Evolutionary conservation across 2,888 invertebrate species (phyloP), one percentile per base, ranked within the genome.

Genomic region (Caenorhabditis uteleia): DNA sequence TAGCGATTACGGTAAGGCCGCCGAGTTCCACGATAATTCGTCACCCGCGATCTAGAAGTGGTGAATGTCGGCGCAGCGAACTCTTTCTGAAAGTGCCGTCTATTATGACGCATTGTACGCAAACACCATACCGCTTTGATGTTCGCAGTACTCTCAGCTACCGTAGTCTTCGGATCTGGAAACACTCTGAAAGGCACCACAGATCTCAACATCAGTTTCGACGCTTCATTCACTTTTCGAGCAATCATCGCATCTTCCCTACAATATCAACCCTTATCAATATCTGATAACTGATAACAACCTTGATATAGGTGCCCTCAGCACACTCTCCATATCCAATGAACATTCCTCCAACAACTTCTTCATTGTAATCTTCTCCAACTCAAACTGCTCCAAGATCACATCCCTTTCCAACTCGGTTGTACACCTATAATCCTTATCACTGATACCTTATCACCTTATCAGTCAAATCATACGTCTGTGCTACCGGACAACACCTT

Each of bases 171-270:
- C 6, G 47, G 44, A 62, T 62, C 51, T 26, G 61, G 61, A 45
- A 45, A 54, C 12, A 64, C 42, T 42, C 58, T 38, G 21, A 64
- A 64, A 8, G 64, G 64, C n/a, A 64, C 54, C 10, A 64, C 58
- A n/a, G 58, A 50, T 50, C 45, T 54, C 29, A 64, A 25, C 44
- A 64, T 43, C 18, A 50, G 48, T 23, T 58, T 53, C 3, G 64
- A 50, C 10, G 53, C 48, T 14, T 64, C 49, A 4, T 43, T 49
- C 7, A 64, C 58, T 54, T 64, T 50, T 33, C 43, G 39, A 7
- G 64, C 64, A 27, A 64, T 64, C 43, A 54, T 58, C 4, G 49
- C 54, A 31, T 64, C 64, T 46, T 64, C 64, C 27, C 53, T 60
- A 38, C 36, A 59, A 43, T n/a, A 29, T 1, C 4, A 29, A 6